Base-by-base conservation (phyloP, 2,797 vertebrate species). In the Apogon talboti region DNA sequence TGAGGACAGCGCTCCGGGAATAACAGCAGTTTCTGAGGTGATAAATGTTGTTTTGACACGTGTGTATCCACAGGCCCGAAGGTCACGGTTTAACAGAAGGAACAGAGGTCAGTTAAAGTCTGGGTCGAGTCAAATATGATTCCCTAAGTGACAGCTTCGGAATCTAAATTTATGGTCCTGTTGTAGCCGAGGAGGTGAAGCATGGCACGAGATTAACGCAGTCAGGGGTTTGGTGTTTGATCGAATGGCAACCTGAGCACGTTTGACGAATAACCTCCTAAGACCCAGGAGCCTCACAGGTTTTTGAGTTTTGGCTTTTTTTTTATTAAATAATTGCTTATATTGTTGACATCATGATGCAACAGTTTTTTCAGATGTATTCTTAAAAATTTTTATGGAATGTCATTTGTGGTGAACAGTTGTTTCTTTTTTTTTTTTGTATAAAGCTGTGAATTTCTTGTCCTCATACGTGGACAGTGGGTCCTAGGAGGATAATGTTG, bases 31-130 rank as follows among this genome's bases (percentile, higher is more conserved):
- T 78, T 55, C 56, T 30, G 71, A 59, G 71, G 81, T 89, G 86
- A 91, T 89, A 58, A 80, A 89, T 89, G 83, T 74, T 89, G 86
- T 90, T 90, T 89, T 85, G 89, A 90, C 85, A 82, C 48, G 55
- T 84, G 86, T 54, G 75, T 71, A 61, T 84, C 89, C 80, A 71
- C 74, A 77, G 74, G 78, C 61, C 68, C 19, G 1, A 59, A 71
- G 83, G 81, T 87, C 80, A 68, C 76, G 50, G 76, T 65, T 79
- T 73, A 82, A 81, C 77, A 85, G 68, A 66, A 63, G 73, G 71
- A 76, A 65, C 21, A 1, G 38, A 55, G 84, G 81, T 81, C 82
- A 80, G 69, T 61, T 14, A 57, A 72, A 76, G 81, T 64, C 73
- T 55, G 81, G 76, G 66, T 79, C 77, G 52, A 82, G 82, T 85